Conservation (phyloP, 2,888 invertebrate genomes). For the Volucella zonaria region DNA sequence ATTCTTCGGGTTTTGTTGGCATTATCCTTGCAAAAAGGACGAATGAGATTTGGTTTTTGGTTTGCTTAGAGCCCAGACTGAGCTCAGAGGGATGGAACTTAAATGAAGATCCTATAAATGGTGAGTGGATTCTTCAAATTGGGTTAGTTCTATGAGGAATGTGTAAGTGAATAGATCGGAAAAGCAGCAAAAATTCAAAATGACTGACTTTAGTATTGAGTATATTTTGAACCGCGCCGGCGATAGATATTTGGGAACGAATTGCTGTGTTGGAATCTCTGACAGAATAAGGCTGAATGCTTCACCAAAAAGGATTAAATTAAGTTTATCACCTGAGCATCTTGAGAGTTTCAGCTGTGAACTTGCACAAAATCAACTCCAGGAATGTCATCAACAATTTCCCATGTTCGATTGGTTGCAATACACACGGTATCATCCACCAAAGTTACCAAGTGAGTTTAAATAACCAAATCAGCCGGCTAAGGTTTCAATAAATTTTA, state of each 20-base stretch:
- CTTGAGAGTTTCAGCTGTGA: conserved; percentile 40
- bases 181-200: conserved; percentile 40
- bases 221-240: conserved; percentile 85
- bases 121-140: conserved; percentile 59
- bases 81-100: conserved; percentile 73
- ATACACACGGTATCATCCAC: conserved; percentile 88
- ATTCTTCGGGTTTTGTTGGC: conserved; percentile 32
- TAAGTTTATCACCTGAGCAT: conserved; percentile 50
- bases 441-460: conserved; percentile 86
- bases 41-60: conserved; percentile 56
- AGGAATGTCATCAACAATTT: conserved; percentile 74
- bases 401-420: conserved; percentile 85
- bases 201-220: conserved; percentile 85
- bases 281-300: conserved; percentile 73
- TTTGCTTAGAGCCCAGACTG: conserved; percentile 63
- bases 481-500: neutral
- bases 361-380: conserved; percentile 39
- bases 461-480: neutral
- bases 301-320: too few relatives aligned
- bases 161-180: conserved; percentile 69
- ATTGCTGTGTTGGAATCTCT: conserved; percentile 78
- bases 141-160: conserved; percentile 73
- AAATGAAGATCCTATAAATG: conserved; percentile 71
- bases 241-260: conserved; percentile 79
- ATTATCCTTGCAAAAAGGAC: conserved; percentile 56